A percentile compares a stretch with the other conserved stretches of the same genome.
Conservation (phyloP, 2,113 vertebrate species). For the Oreochromis tanganicae region DNA sequence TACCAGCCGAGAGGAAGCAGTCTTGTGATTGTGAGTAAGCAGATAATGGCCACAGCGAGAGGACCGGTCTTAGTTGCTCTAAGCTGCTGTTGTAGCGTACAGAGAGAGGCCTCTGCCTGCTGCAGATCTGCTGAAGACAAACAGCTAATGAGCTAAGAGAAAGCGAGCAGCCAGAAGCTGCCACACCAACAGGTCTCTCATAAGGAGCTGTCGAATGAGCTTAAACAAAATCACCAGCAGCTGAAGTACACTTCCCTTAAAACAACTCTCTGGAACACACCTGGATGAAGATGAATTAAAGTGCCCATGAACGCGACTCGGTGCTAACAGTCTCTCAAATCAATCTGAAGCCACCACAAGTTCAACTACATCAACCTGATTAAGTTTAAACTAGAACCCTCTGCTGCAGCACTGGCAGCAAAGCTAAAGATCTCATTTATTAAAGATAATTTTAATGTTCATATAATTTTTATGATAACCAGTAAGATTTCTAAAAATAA, state of each 20-base stretch:
- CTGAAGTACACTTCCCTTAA: background rate
- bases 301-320: fast-evolving
- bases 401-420: background rate
- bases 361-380: background rate
- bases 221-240: background rate
- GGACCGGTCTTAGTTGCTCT: background rate
- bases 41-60: background rate
- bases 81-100: background rate
- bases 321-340: background rate
- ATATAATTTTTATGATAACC: background rate
- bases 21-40: constrained; percentile 17
- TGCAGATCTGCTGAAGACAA: background rate
- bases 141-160: constrained; percentile 29
- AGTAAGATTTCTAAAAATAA: background rate
- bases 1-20: background rate
- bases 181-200: background rate
- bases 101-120: background rate
- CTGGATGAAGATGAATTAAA: background rate
- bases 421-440: background rate
- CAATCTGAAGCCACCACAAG: background rate
- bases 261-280: background rate
- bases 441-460: background rate
- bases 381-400: background rate
- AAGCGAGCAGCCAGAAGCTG: background rate
- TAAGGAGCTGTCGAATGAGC: background rate